Percentiles rank a stretch among this genome's conserved stretches.
These are phyloP conservation scores for Periparus ater DNA, from an alignment of 2,797 vertebrate species.

Conservation along the genomic window DNA sequence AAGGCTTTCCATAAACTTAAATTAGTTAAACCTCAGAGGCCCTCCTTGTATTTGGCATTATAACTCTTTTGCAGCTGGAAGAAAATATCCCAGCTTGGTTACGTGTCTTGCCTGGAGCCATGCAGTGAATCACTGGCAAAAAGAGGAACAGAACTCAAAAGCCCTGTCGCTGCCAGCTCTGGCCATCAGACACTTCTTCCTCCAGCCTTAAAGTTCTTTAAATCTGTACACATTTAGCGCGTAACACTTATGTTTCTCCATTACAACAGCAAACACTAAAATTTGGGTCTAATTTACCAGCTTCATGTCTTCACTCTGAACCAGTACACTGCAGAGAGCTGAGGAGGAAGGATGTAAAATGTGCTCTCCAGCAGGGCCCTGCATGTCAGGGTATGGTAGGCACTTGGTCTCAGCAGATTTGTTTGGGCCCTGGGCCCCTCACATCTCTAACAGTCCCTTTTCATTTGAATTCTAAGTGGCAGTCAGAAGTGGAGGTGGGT, in stretches of 20 bases:
- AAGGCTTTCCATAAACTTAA: not conserved
- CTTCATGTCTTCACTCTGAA: not conserved
- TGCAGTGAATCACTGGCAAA: slow-evolving; percentile 11
- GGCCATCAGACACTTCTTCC: not conserved
- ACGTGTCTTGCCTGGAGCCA: not conserved
- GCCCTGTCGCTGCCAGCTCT: not conserved
- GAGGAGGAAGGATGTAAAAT: not conserved
- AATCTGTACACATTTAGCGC: not conserved
- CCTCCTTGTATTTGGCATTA: not conserved
- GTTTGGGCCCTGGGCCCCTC: not conserved
- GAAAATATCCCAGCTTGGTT: slow-evolving; percentile 25
- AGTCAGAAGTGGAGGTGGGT: not conserved
- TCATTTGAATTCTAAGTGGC: not conserved
- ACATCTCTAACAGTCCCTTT: not conserved
- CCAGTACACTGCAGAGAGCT: rapidly evolving
- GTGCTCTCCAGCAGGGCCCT: not conserved
- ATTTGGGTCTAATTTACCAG: not conserved
- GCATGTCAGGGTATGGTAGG: not conserved
- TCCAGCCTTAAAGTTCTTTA: not conserved
- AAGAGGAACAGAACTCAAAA: slow-evolving; percentile 22
- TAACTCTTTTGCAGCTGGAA: slow-evolving; percentile 10
- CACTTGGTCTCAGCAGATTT: not conserved
- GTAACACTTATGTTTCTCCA: not conserved
- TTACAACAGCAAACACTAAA: not conserved
- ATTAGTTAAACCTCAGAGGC: not conserved